A percentile compares a stretch with the other conserved stretches of the same genome.
phyloP scores from a whole-genome alignment of 2,797 vertebrate species.

The Champsocephalus gunnari region DNA sequence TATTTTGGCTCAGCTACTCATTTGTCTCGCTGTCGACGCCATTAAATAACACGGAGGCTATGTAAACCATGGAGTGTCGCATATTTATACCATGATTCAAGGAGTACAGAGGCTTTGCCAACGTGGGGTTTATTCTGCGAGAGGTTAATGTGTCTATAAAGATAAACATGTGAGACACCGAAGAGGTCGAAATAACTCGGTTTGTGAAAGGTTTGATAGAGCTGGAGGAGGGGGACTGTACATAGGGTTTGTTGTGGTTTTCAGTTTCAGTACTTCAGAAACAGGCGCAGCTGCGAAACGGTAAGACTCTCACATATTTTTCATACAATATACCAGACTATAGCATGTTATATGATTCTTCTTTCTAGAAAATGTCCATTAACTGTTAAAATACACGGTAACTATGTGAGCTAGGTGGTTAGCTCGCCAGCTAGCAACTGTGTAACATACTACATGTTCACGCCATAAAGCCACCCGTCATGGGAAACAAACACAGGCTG shows the following conservation, averaged over 20 bases:
- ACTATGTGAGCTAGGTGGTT: conserved; percentile 40
- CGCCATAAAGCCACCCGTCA: conserved; percentile 14
- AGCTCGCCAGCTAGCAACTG: conserved; percentile 53
- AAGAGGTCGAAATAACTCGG: conserved; percentile 59
- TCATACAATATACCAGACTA: background rate
- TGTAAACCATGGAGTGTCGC: conserved; percentile 72
- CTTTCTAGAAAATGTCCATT: background rate
- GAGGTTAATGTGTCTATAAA: conserved; percentile 44
- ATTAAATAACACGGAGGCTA: conserved; percentile 81
- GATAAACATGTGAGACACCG: conserved; percentile 78
- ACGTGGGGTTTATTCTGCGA: conserved; percentile 28
- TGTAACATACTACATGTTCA: conserved; percentile 9
- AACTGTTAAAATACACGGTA: background rate
- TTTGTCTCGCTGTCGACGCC: conserved; percentile 84
- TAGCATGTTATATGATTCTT: background rate
- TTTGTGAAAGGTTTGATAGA: conserved; percentile 73
- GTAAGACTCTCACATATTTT: conserved; percentile 56
- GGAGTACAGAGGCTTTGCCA: conserved; percentile 38
- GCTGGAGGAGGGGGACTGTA: conserved; percentile 63
- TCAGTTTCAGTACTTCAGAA: conserved; percentile 50
- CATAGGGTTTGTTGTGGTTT: conserved; percentile 80
- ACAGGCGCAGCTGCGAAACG: conserved; percentile 61
- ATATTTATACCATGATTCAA: conserved; percentile 66
- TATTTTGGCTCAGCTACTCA: conserved; percentile 85
- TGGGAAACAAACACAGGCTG: conserved; percentile 3